phyloP scores from a whole-genome alignment of 1,140 invertebrate species.

The Drosophila gunungcola region DNA sequence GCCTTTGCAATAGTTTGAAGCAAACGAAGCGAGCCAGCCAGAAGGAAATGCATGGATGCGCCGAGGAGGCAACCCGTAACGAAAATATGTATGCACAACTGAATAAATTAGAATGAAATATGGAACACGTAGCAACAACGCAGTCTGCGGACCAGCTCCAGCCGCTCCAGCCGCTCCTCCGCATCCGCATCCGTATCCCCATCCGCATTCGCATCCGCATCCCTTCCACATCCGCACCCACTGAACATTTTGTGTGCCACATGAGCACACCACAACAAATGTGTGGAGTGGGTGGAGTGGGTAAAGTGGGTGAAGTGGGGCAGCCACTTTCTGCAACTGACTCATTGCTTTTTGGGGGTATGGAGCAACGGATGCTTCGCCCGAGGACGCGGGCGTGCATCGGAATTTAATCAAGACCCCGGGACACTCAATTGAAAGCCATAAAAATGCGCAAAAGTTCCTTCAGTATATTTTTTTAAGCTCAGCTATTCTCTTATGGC shows the following conservation, averaged over 20 bases:
- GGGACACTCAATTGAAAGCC: constrained; percentile 67
- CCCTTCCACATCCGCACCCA: constrained; percentile 6
- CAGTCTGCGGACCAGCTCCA: constrained; percentile 25
- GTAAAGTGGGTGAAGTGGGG: neutral
- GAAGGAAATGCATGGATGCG: constrained; percentile 82
- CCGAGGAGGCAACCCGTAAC: constrained; percentile 79
- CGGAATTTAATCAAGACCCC: constrained; percentile 76
- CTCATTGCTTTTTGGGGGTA: constrained; percentile 58
- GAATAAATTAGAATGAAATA: constrained; percentile 84
- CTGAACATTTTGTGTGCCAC: constrained; percentile 46
- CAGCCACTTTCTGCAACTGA: constrained; percentile 74
- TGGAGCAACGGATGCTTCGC: constrained; percentile 9
- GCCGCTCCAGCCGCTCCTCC: neutral
- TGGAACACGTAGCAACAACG: constrained; percentile 76
- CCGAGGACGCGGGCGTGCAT: constrained; percentile 42
- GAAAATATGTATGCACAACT: constrained; percentile 83
- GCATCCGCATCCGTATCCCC: constrained; percentile 17
- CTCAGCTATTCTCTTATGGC: constrained; percentile 16
- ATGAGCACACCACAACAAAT: constrained; percentile 70
- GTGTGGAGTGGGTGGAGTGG: neutral
- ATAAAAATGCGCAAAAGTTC: constrained; percentile 62
- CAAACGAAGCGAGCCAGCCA: constrained; percentile 80
- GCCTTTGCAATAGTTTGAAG: constrained; percentile 72
- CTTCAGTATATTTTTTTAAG: constrained; percentile 30
- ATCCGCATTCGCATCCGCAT: constrained; percentile 2